Conservation (phyloP, 2,113 vertebrate genomes). For the Aleadryas rufinucha region DNA sequence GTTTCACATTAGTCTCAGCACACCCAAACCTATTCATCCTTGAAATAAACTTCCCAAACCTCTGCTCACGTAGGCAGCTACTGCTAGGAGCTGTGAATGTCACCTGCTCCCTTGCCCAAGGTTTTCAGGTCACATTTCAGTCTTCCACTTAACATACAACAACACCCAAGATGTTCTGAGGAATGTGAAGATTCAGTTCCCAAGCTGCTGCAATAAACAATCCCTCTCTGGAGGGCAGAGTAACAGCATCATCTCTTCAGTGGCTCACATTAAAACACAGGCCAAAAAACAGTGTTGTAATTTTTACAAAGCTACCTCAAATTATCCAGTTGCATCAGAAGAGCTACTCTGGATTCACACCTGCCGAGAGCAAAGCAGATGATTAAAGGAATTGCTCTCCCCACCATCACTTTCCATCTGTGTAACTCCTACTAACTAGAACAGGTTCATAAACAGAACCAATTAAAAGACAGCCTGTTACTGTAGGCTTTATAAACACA, state of each 20-base stretch:
- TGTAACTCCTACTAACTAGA: neutral
- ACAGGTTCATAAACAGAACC: neutral
- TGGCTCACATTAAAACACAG: neutral
- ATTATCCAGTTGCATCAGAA: neutral
- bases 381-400: neutral
- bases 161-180: neutral
- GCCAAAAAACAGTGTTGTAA: neutral
- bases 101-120: neutral
- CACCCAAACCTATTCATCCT: neutral
- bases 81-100: neutral
- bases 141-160: neutral
- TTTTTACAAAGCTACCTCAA: neutral
- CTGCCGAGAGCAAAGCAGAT: neutral
- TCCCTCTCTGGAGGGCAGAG: neutral
- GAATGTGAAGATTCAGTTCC: neutral
- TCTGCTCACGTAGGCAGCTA: neutral
- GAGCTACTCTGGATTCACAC: neutral
- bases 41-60: neutral
- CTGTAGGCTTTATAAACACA: neutral
- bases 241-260: neutral
- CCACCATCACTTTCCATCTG: neutral
- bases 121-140: neutral
- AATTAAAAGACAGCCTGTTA: neutral
- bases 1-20: neutral
- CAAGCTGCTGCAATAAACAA: neutral